Evolutionary conservation across 1,140 invertebrate species (phyloP).

Genomic region (Hylyphantes graminicola): DNA sequence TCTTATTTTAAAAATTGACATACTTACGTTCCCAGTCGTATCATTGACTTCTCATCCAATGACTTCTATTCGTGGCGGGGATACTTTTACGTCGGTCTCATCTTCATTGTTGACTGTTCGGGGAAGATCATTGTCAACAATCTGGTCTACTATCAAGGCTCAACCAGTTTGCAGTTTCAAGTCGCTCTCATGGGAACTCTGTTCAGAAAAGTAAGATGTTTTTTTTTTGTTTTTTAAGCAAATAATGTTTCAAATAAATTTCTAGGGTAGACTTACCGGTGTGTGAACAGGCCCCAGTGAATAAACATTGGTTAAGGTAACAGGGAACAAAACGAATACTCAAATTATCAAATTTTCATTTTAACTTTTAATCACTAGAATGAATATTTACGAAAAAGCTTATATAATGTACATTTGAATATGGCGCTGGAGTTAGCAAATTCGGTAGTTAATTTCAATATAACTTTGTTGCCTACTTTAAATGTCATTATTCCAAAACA

Average conservation of each 20-base stretch:
- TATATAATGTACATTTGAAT: too few species aligned
- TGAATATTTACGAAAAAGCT: too few species aligned
- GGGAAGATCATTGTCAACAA: not conserved
- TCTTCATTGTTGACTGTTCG: constrained; percentile 65
- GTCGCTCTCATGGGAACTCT: constrained; percentile 92
- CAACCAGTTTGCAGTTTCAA: constrained; percentile 85
- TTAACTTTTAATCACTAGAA: too few species aligned
- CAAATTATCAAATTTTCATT: too few species aligned
- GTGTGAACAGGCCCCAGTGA: too few species aligned
- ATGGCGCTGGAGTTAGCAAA: too few species aligned
- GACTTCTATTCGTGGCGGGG: constrained; percentile 66
- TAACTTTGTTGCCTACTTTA: too few species aligned
- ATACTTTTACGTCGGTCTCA: constrained; percentile 65
- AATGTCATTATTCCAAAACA: too few species aligned
- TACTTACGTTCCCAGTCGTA: not conserved
- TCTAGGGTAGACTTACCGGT: not conserved
- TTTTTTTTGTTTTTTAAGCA: not conserved
- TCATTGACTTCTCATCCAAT: constrained; percentile 19
- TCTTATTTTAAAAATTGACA: too few species aligned
- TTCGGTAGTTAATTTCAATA: too few species aligned
- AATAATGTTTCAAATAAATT: not conserved
- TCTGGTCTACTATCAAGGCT: not conserved
- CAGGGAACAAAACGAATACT: too few species aligned
- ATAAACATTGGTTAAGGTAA: too few species aligned
- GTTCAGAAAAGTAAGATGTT: constrained; percentile 81